A percentile compares a stretch with the other conserved stretches of the same genome.
phyloP scores from a whole-genome alignment of 2,888 invertebrate species.

The Crepidodera aurea region DNA sequence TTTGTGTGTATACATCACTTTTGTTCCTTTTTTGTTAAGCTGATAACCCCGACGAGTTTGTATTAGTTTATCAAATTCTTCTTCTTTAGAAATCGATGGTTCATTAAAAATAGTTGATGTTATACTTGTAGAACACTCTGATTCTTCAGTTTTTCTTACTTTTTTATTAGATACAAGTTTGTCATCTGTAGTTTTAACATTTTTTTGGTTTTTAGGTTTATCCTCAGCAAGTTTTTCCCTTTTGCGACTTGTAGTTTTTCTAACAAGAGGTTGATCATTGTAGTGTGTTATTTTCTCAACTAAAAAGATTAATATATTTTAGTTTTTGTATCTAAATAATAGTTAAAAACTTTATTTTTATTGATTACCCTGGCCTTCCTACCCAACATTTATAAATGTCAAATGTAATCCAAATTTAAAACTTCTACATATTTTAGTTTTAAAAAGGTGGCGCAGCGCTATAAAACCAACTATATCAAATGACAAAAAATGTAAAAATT shows the following conservation, averaged over 20 bases:
- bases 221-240: background rate
- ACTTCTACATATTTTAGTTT: no score
- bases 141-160: background rate
- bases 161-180: background rate
- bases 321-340: no score
- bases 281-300: background rate
- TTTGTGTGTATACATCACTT: constrained; percentile 34
- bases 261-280: background rate
- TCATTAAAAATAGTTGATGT: background rate
- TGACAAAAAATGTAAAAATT: no score
- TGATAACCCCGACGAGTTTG: background rate
- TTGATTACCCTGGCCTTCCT: no score
- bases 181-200: background rate
- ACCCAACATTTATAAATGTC: no score
- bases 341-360: no score
- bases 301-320: background rate
- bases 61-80: constrained; percentile 31
- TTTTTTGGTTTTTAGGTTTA: background rate
- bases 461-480: no score
- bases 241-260: background rate
- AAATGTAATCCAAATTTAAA: no score
- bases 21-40: constrained; percentile 31
- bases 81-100: constrained; percentile 5
- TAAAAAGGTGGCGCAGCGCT: no score
- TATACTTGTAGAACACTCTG: background rate